phyloP scores from a whole-genome alignment of 2,113 vertebrate genomes.

The Calyptommatus sinebrachiatus region DNA sequence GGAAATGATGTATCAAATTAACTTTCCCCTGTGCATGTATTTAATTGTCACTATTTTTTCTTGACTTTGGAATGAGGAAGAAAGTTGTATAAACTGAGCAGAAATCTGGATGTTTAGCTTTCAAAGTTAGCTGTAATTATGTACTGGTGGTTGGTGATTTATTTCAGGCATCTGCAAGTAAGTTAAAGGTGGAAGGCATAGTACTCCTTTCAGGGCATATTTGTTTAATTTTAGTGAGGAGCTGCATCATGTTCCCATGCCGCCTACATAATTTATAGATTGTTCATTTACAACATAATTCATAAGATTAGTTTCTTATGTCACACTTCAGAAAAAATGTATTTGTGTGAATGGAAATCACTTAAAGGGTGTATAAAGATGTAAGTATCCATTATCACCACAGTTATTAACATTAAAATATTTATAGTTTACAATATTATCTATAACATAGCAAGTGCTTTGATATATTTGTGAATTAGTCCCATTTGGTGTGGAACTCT shows the following conservation, averaged over 20 bases:
- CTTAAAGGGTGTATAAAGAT: neutral
- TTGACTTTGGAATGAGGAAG: neutral
- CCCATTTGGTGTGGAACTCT: neutral
- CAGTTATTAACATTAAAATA: neutral
- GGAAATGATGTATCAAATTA: neutral
- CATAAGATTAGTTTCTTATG: neutral
- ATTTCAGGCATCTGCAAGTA: neutral
- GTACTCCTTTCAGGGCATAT: neutral
- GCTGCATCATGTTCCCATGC: slow-evolving; percentile 1
- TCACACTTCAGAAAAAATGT: slow-evolving; percentile 6
- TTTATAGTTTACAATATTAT: neutral
- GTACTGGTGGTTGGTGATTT: neutral
- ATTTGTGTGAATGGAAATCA: neutral
- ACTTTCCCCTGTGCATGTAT: neutral
- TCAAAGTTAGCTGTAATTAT: neutral
- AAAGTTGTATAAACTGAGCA: neutral
- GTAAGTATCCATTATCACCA: neutral
- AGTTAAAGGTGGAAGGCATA: neutral
- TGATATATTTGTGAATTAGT: neutral
- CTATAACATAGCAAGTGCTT: too few relatives aligned
- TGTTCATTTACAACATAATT: neutral
- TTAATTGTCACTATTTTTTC: neutral
- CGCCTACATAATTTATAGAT: neutral
- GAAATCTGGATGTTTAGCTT: neutral
- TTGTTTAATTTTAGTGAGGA: slow-evolving; percentile 9